Conservation (phyloP, 2,888 invertebrate species). For the Osmoderma eremita region DNA sequence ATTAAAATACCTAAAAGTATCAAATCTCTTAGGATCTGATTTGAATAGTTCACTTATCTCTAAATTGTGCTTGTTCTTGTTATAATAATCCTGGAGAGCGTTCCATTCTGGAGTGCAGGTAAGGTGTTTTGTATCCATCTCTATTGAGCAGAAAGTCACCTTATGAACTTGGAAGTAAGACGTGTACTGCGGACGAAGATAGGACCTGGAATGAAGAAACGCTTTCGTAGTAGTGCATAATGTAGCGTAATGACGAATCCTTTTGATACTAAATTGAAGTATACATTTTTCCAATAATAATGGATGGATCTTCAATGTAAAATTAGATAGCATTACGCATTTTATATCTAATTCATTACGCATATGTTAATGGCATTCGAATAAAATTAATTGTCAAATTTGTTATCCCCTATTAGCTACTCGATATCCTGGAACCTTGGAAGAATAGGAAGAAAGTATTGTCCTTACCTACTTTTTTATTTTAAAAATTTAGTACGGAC, state of each 20-base stretch:
- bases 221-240: background rate
- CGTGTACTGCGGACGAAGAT: background rate
- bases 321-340: background rate
- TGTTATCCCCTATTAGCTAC: too few species aligned
- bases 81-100: constrained; percentile 79
- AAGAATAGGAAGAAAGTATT: too few species aligned
- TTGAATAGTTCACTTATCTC: constrained; percentile 86
- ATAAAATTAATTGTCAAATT: too few species aligned
- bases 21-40: constrained; percentile 82
- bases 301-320: background rate
- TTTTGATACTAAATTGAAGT: background rate
- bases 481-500: too few species aligned
- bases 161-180: constrained; percentile 1
- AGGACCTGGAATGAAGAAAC: background rate
- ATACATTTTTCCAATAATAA: background rate
- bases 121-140: constrained; percentile 12
- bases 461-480: too few species aligned
- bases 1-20: constrained; percentile 82
- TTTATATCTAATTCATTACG: background rate
- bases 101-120: constrained; percentile 65
- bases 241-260: constrained; percentile 10
- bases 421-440: too few species aligned
- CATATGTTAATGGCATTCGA: too few species aligned
- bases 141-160: constrained; percentile 16
- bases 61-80: constrained; percentile 76